Conservation (phyloP, 2,888 invertebrate species). For the Athripsodes cinereus region DNA sequence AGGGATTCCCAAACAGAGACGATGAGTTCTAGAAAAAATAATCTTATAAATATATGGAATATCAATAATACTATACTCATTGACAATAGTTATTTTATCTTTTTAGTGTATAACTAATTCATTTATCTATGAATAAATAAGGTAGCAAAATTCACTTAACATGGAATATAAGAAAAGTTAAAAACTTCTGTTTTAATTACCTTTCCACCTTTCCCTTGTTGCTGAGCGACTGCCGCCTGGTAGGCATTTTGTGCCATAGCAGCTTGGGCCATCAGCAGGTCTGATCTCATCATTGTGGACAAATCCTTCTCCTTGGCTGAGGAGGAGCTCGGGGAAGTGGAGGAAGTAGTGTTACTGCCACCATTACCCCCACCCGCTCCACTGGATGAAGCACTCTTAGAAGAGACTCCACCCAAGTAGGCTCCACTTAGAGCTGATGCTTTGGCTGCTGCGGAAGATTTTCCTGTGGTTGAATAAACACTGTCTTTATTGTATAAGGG, state of each 20-base stretch:
- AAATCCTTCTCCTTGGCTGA: conserved; percentile 41
- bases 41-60: neutral
- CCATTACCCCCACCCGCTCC: conserved; percentile 3
- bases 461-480: conserved; percentile 24
- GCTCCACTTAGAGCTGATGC: conserved; percentile 26
- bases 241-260: conserved; percentile 46
- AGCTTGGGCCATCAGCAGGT: conserved; percentile 47
- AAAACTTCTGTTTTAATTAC: no score
- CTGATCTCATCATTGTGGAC: conserved; percentile 39
- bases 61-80: neutral
- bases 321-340: conserved; percentile 31
- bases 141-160: no score
- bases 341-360: conserved; percentile 11
- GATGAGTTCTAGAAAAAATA: conserved; percentile 33
- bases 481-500: neutral
- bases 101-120: no score
- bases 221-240: conserved; percentile 40
- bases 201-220: conserved; percentile 7
- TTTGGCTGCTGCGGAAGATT: conserved; percentile 27
- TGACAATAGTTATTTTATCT: no score
- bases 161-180: no score
- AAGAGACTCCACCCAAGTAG: conserved; percentile 20
- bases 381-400: conserved; percentile 3
- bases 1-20: conserved; percentile 36
- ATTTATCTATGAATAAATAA: no score